phyloP scores from a whole-genome alignment of 2,113 vertebrate species.

The Kryptolebias marmoratus region DNA sequence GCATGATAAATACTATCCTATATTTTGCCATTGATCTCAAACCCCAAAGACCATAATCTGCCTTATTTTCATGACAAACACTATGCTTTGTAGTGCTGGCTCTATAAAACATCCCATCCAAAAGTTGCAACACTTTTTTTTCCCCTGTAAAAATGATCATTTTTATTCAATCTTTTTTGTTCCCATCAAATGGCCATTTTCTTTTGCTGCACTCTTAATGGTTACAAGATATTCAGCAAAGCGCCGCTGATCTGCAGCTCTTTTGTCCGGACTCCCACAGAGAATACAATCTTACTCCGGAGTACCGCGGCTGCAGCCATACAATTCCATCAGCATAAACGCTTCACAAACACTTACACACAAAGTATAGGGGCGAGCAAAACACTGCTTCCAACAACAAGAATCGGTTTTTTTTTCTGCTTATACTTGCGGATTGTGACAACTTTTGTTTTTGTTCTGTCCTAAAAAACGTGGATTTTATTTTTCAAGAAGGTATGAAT shows the following conservation, averaged over 20 bases:
- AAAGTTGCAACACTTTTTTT: slow-evolving; percentile 67
- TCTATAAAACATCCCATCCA: slow-evolving; percentile 66
- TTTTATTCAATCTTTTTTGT: slow-evolving; percentile 83
- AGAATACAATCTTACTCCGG: slow-evolving; percentile 79
- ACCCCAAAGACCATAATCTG: slow-evolving; percentile 75
- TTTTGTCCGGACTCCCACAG: slow-evolving; percentile 76
- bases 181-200: slow-evolving; percentile 76
- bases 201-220: slow-evolving; percentile 71
- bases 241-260: slow-evolving; percentile 73
- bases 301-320: slow-evolving; percentile 65
- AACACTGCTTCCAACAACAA: slow-evolving; percentile 72
- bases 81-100: slow-evolving; percentile 73
- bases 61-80: slow-evolving; percentile 79
- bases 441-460: slow-evolving; percentile 68
- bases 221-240: slow-evolving; percentile 74
- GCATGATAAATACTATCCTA: slow-evolving; percentile 67
- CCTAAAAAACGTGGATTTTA: slow-evolving; percentile 58
- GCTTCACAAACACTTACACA: slow-evolving; percentile 76
- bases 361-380: slow-evolving; percentile 73
- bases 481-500: slow-evolving; percentile 35
- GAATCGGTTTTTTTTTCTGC: slow-evolving; percentile 64
- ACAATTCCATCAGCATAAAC: slow-evolving; percentile 80
- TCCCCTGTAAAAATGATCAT: slow-evolving; percentile 72
- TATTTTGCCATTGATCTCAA: slow-evolving; percentile 70
- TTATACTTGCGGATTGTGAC: slow-evolving; percentile 49